Evolutionary conservation across 2,797 vertebrate species (phyloP).

Genomic region (Rhabdophis nuchalis): DNA sequence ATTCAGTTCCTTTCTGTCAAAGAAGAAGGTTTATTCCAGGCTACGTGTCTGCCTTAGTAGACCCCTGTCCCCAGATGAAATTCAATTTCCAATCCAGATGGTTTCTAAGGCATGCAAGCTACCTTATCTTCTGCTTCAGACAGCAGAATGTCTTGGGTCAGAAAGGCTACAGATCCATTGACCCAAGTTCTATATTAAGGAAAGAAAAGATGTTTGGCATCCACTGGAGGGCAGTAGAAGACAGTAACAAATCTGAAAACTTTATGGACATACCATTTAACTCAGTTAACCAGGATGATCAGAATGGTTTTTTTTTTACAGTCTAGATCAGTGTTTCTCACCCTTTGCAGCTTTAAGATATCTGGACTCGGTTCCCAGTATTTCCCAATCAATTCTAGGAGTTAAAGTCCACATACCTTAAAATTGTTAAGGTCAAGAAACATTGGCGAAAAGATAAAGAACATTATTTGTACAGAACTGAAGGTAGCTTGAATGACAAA

Average conservation of each 20-base stretch:
- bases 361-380: not conserved
- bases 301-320: not conserved
- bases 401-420: not conserved
- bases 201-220: not conserved
- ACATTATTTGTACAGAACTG: not conserved
- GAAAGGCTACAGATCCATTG: not conserved
- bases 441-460: not conserved
- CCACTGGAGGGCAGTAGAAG: conserved; percentile 2
- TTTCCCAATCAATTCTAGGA: not conserved
- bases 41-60: not conserved
- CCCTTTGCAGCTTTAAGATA: not conserved
- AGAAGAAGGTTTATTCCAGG: not conserved
- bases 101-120: not conserved
- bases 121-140: not conserved
- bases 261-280: not conserved
- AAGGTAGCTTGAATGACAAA: not conserved
- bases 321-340: not conserved
- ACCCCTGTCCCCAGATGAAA: not conserved
- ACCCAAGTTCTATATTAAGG: not conserved
- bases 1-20: not conserved
- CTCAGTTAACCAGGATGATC: not conserved
- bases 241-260: not conserved
- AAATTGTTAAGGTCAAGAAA: not conserved
- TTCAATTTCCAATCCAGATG: not conserved
- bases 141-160: not conserved